Conservation (phyloP, 2,888 invertebrate species). For the Torymus tubicola region DNA sequence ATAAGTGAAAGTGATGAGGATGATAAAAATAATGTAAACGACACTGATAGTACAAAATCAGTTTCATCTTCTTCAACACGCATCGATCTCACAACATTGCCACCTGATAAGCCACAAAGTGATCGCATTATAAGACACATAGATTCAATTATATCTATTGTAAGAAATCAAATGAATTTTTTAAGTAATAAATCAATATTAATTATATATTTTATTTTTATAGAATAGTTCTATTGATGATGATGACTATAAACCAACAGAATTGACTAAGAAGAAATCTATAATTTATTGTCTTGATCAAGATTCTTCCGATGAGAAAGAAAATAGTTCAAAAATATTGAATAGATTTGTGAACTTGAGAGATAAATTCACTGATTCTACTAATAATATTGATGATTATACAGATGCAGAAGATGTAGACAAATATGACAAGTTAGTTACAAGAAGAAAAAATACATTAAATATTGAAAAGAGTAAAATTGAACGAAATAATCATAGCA, state of each 20-base stretch:
- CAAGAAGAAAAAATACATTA: not conserved
- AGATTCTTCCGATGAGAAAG: constrained; percentile 21
- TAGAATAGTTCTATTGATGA: constrained; percentile 59
- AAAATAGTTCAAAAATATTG: constrained; percentile 1
- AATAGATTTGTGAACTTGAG: not conserved
- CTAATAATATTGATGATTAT: not conserved
- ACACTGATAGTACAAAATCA: not conserved
- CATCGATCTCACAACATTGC: constrained; percentile 42
- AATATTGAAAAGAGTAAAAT: constrained; percentile 27
- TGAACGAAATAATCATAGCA: not conserved
- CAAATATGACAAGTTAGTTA: constrained; percentile 1
- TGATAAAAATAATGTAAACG: constrained; percentile 3
- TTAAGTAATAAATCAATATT: not conserved
- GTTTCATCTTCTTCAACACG: constrained; percentile 5
- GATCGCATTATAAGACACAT: not conserved
- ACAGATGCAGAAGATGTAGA: not conserved
- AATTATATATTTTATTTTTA: constrained; percentile 28
- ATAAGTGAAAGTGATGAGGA: constrained; percentile 43
- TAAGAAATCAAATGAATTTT: constrained; percentile 50
- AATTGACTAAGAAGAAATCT: not conserved
- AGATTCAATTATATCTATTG: constrained; percentile 61
- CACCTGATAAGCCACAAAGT: not conserved
- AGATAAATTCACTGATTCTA: not conserved
- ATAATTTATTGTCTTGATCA: constrained; percentile 9
- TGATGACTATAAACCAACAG: constrained; percentile 14